A percentile compares a stretch with the other conserved stretches of the same genome.
Conservation (phyloP, 2,888 invertebrate genomes). For the Imbricaverruca yamaguchii region DNA sequence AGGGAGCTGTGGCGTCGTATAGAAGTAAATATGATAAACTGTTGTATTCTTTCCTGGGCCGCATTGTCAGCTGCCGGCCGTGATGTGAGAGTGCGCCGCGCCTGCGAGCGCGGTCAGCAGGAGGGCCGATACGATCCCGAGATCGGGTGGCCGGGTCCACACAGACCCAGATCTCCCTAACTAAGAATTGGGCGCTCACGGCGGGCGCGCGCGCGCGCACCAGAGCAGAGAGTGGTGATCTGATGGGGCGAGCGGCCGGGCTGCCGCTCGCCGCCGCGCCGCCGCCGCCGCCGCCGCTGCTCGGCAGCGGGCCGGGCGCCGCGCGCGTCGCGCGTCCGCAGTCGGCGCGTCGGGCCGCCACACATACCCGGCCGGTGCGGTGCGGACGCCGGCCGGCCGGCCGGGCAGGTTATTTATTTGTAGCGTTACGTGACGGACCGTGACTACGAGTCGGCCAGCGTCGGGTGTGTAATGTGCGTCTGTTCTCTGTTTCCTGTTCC, state of each 20-base stretch:
- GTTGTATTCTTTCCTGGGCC: slow-evolving; percentile 22
- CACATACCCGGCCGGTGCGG: not conserved
- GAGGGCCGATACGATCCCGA: not conserved
- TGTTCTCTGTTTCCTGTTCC: slow-evolving; percentile 16
- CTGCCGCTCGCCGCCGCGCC: not conserved
- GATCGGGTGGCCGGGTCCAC: not conserved
- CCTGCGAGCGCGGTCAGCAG: not conserved
- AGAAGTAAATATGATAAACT: slow-evolving; percentile 20
- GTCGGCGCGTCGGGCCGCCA: too few species aligned
- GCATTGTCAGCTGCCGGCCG: not conserved
- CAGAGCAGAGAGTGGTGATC: not conserved
- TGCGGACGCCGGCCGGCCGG: not conserved
- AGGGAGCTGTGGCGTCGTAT: slow-evolving; percentile 12
- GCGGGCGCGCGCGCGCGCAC: not conserved
- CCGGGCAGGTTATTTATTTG: slow-evolving; percentile 8
- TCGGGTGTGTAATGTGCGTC: not conserved
- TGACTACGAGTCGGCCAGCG: not conserved
- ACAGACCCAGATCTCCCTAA: not conserved
- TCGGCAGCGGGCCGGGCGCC: too few species aligned
- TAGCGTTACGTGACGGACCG: not conserved
- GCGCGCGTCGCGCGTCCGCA: too few species aligned
- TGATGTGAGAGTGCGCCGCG: too few species aligned
- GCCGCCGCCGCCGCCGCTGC: too few species aligned
- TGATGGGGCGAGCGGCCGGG: not conserved
- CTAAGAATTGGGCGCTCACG: not conserved